A percentile compares a stretch with the other conserved stretches of the same genome.
Evolutionary conservation across 2,888 invertebrate species (phyloP).

Genomic region (Heliconius ismenius): DNA sequence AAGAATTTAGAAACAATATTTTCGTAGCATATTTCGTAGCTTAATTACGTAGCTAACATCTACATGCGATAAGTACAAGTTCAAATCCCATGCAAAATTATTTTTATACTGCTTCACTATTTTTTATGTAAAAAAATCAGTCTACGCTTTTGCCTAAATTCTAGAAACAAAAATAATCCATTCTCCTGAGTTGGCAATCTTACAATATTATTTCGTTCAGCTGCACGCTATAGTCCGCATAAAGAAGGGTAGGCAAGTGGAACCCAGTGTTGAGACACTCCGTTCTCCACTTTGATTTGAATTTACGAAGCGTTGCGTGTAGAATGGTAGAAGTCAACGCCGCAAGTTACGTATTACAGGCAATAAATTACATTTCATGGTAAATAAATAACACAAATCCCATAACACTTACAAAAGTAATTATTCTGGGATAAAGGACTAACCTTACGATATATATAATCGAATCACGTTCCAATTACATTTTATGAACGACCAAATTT

Average conservation of each 20-base stretch:
- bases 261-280: no score
- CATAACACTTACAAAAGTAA: background rate
- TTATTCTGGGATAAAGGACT: background rate
- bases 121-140: no score
- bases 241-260: no score
- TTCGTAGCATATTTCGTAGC: background rate
- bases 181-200: no score
- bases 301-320: no score
- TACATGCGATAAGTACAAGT: background rate
- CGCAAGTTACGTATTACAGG: background rate
- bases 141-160: no score
- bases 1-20: background rate
- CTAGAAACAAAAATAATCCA: no score
- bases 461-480: slow-evolving; percentile 13
- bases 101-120: no score
- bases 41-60: background rate
- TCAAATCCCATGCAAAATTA: background rate
- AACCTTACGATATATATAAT: background rate
- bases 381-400: slow-evolving; percentile 20
- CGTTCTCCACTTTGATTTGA: no score
- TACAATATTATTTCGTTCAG: no score
- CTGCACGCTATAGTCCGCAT: no score
- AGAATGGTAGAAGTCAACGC: no score
- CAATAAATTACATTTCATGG: slow-evolving; percentile 23
- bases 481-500: background rate